Evolutionary conservation across 2,888 invertebrate species (phyloP).

Genomic region (Lobophora halterata): DNA sequence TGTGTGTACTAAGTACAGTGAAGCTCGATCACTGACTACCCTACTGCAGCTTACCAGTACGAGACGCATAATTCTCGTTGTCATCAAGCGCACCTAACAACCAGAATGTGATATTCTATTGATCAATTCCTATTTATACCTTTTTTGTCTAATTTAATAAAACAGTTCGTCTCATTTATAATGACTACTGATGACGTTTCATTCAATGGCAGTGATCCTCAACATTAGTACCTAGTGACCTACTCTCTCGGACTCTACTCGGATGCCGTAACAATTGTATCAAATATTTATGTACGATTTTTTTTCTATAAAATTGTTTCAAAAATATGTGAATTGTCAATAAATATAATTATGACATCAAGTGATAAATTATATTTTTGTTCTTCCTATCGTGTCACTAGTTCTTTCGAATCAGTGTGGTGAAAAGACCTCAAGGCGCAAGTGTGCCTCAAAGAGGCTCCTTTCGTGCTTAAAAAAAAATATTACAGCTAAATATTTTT

Average conservation of each 20-base stretch:
- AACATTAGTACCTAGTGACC: constrained; percentile 44
- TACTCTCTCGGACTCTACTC: constrained; percentile 18
- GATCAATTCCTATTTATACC: constrained; percentile 70
- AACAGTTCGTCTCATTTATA: constrained; percentile 64
- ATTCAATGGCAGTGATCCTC: constrained; percentile 62
- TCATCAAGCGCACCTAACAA: constrained; percentile 54
- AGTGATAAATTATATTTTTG: no score
- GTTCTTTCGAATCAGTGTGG: no score
- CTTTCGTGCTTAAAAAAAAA: no score
- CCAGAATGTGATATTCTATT: constrained; percentile 63
- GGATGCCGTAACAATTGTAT: no score
- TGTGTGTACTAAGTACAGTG: constrained; percentile 7
- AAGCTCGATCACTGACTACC: constrained; percentile 8
- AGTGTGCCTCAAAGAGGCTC: no score
- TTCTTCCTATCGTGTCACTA: no score
- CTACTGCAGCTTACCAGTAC: constrained; percentile 57
- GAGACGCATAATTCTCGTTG: constrained; percentile 66
- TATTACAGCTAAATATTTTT: no score
- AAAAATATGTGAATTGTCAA: no score
- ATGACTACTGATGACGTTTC: constrained; percentile 58
- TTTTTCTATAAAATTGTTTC: no score
- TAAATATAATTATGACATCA: no score
- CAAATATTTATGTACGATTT: no score
- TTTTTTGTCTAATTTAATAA: constrained; percentile 67
- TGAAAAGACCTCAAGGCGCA: no score